Conservation (phyloP, 2,888 invertebrate species). For the Autographa gamma region DNA sequence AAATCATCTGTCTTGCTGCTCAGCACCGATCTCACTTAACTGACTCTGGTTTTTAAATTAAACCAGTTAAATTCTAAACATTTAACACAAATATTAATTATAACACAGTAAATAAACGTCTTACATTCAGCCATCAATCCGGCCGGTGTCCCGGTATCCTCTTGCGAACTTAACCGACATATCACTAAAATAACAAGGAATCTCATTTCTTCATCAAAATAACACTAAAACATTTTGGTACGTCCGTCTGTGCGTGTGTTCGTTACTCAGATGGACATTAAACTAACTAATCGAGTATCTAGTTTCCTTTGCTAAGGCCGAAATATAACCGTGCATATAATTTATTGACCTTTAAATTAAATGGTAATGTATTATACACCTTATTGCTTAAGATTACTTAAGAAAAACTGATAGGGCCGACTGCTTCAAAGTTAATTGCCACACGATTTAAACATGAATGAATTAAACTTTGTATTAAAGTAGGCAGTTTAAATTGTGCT, state of each 20-base stretch:
- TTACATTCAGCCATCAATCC: slow-evolving; percentile 81
- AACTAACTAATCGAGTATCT: slow-evolving; percentile 63
- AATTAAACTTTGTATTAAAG: neutral
- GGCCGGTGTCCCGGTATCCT: slow-evolving; percentile 74
- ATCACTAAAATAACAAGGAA: slow-evolving; percentile 40
- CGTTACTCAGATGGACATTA: slow-evolving; percentile 60
- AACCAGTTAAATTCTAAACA: neutral
- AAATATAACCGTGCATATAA: slow-evolving; percentile 51
- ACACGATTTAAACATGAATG: neutral
- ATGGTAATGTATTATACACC: slow-evolving; percentile 30
- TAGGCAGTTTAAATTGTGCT: neutral
- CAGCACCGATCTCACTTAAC: too few relatives aligned
- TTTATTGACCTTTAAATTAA: slow-evolving; percentile 32
- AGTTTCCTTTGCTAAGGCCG: slow-evolving; percentile 70
- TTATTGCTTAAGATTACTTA: neutral
- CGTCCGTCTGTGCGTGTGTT: slow-evolving; percentile 56
- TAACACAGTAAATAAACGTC: slow-evolving; percentile 49
- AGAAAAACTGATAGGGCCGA: neutral
- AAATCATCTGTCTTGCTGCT: too few relatives aligned
- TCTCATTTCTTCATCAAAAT: slow-evolving; percentile 29
- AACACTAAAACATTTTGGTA: slow-evolving; percentile 32
- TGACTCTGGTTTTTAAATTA: too few relatives aligned
- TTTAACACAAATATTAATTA: slow-evolving; percentile 14
- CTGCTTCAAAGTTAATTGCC: neutral
- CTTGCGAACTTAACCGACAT: slow-evolving; percentile 53